Base-by-base conservation (phyloP, 2,888 invertebrate species). In the Nasonia oneida region DNA sequence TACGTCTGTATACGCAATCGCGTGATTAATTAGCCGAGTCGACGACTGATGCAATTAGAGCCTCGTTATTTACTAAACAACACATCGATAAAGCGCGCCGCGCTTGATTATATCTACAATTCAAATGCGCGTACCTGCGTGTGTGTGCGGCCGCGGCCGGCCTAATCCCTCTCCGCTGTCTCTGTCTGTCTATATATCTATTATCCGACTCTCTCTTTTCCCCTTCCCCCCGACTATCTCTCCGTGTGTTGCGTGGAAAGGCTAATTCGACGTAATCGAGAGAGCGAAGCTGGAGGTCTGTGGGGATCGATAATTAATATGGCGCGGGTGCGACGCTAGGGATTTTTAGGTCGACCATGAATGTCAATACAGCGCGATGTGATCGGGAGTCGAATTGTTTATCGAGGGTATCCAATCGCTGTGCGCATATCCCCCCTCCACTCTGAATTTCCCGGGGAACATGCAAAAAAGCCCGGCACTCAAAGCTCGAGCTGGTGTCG, bases 11-110 rank as follows among this genome's bases (percentile, higher is more conserved):
- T 61, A 39, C 39, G 23, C 29, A n/a, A 61, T 39, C 70, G 23
- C 81, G 50, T 57, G 74, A 81, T 81, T 81, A 81, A 81, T 81
- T 81, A 74, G 74, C 81, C 74, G 70, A n/a, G 29, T 67, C 67
- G 81, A 29, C 53, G 73, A 67, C 67, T 67, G 29, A n/a, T 29
- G 74, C 79, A 84, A 84, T 84, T 84, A 84, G 80, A 50, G 39
- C 80, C 76, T 80, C 75, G 84, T 84, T 84, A 84, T 84, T 84
- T 80, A 76, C 84, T 61, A 81, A 81, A 81, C 81, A 81, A 81
- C 81, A 70, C 81, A 47, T 37, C 70, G 75, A 71, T 75, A 79
- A 64, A 39, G 53, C 42, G 50, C 73, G 67, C 67, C 33, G 47
- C 33, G 47, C 39, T 53, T 64, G 74, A 74, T 84, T 83, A 57